phyloP scores from a whole-genome alignment of 2,113 vertebrate genomes.

The Patagioenas fasciata region DNA sequence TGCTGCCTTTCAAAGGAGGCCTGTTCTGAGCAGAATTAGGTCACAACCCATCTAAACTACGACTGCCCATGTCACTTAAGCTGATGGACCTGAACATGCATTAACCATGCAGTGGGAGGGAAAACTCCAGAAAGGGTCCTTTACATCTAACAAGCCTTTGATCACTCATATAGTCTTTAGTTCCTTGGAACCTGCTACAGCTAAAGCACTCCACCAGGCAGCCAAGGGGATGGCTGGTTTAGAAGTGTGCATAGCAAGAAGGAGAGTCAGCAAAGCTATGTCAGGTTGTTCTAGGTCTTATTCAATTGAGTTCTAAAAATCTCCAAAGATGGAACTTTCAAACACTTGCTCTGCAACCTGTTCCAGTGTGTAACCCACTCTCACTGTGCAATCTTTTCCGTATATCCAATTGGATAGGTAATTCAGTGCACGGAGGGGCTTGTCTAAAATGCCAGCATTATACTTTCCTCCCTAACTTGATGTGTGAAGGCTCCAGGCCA shows the following conservation, averaged over 20 bases:
- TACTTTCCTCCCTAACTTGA: background rate
- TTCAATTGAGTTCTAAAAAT: background rate
- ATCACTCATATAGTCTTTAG: background rate
- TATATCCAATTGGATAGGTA: background rate
- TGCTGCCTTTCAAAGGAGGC: background rate
- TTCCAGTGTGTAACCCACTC: background rate
- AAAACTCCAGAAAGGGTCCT: background rate
- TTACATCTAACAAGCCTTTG: background rate
- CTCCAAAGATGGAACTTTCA: background rate
- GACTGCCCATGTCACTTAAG: background rate
- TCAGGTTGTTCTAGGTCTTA: background rate
- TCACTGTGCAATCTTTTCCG: background rate
- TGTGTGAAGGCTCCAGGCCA: background rate
- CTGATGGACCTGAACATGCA: background rate
- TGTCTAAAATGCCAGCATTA: background rate
- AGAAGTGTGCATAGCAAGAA: background rate
- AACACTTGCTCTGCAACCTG: background rate
- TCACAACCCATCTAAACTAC: background rate
- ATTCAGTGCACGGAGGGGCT: background rate
- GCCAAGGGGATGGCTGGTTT: background rate
- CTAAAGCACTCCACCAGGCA: background rate
- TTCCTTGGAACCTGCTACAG: background rate
- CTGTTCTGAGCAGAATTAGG: background rate
- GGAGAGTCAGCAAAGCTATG: background rate
- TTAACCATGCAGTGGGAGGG: background rate